Evolutionary conservation across 1,140 invertebrate genomes (phyloP), one percentile per base, ranked within the genome.

Genomic region (Drosophila tropicalis): DNA sequence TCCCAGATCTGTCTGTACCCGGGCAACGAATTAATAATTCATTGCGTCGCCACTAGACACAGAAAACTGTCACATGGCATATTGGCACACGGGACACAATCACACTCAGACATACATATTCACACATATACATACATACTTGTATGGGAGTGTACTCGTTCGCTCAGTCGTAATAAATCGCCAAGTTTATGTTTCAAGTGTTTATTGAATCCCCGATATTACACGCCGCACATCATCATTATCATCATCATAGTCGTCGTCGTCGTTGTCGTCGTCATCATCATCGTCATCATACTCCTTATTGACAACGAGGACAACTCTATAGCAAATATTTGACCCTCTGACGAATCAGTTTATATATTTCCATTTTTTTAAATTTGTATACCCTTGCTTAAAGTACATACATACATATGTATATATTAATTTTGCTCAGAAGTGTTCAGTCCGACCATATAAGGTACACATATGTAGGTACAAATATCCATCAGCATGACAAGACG

Each of bases 191-290:
- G 84, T 89, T 87, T 87, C 77, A 89, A 89, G 84, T 89, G 84
- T 89, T 89, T 89, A 89, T 89, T 89, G 84, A 89, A 89, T 89
- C 84, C 84, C 79, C 75, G 84, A 86, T 86, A 86, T 86, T 89
- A 86, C 83, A 85, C 82, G 75, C 74, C 60, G 36, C 41, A 41
- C 60, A 62, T 41, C 60, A 47, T 47, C 39, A 51, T 51, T 17
- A 47, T 47, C 17, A 47, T 47, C 44, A 9, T 47, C 44, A 9
- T 47, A 7, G 2, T 44, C n/a, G 1, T 44, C 44, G 10, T 36
- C 34, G 10, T 36, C 34, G 32, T 34, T 3, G 0, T 34, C 82
- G 71, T 70, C 60, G 36, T 25, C 22, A 25, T 25, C 60, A 7
- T 41, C 60, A 32, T 47, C 60, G 6, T 47, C 41, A 47, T 17